A percentile compares a stretch with the other conserved stretches of the same genome.
phyloP scores from a whole-genome alignment of 2,113 vertebrate species.

The Benitochromis conjunctus region DNA sequence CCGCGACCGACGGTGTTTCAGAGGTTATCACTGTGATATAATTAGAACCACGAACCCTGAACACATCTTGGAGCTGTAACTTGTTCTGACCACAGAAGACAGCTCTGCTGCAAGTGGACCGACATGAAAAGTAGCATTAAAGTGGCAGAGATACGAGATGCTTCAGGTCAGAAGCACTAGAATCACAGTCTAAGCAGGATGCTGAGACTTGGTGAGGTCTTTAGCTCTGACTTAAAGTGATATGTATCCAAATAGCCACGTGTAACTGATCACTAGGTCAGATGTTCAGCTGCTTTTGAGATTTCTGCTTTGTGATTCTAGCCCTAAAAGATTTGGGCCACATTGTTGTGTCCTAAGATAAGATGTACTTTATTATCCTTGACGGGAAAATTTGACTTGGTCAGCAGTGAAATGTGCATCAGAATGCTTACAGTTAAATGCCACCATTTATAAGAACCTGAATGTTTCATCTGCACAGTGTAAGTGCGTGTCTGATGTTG shows the following conservation, averaged over 20 bases:
- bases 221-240: not conserved
- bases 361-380: not conserved
- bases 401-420: not conserved
- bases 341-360: accelerated
- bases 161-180: not conserved
- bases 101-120: not conserved
- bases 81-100: not conserved
- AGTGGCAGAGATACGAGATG: not conserved
- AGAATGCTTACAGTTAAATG: not conserved
- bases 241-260: not conserved
- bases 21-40: not conserved
- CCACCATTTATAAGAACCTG: not conserved
- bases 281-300: not conserved
- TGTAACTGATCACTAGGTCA: not conserved
- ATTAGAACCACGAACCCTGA: not conserved
- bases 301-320: not conserved
- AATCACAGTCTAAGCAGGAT: not conserved
- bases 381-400: not conserved
- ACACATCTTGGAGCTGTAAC: not conserved
- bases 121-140: not conserved
- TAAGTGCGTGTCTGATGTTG: not conserved
- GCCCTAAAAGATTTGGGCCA: not conserved
- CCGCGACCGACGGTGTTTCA: not conserved
- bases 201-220: not conserved
- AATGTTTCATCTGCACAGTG: not conserved